Evolutionary conservation across 2,888 invertebrate species (phyloP).

Genomic region (Scaptomyza cyrtandrae): DNA sequence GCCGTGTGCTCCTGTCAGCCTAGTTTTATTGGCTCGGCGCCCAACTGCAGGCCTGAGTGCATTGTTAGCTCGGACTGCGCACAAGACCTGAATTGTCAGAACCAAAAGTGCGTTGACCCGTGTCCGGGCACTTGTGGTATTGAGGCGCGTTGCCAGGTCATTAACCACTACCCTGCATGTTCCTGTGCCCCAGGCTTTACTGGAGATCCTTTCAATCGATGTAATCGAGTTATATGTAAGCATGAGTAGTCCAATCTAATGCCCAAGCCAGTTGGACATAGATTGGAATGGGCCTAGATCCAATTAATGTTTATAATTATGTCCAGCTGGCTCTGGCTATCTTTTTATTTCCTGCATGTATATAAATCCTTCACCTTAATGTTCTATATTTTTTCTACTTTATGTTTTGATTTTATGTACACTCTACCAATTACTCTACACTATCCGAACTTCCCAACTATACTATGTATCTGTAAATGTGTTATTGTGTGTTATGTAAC

Average conservation of each 20-base stretch:
- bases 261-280: constrained; percentile 41
- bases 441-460: constrained; percentile 58
- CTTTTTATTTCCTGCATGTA: constrained; percentile 68
- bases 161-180: constrained; percentile 94
- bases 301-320: constrained; percentile 10
- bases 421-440: constrained; percentile 62
- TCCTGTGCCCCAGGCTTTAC: constrained; percentile 91
- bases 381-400: constrained; percentile 55
- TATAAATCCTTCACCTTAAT: constrained; percentile 66
- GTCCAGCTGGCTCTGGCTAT: constrained; percentile 53
- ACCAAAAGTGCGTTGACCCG: constrained; percentile 92
- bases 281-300: neutral
- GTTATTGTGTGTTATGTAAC: constrained; percentile 60
- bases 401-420: constrained; percentile 71
- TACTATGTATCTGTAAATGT: constrained; percentile 68
- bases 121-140: constrained; percentile 92
- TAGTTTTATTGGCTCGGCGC: constrained; percentile 91
- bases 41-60: constrained; percentile 92
- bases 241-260: constrained; percentile 63
- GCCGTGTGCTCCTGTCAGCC: constrained; percentile 92
- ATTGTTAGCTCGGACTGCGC: constrained; percentile 93
- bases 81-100: constrained; percentile 91
- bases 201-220: constrained; percentile 92
- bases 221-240: constrained; percentile 88
- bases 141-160: constrained; percentile 92